These are phyloP conservation scores for Propithecus perrieri DNA, from an alignment of 2,797 vertebrate genomes.

Conservation along the genomic window DNA sequence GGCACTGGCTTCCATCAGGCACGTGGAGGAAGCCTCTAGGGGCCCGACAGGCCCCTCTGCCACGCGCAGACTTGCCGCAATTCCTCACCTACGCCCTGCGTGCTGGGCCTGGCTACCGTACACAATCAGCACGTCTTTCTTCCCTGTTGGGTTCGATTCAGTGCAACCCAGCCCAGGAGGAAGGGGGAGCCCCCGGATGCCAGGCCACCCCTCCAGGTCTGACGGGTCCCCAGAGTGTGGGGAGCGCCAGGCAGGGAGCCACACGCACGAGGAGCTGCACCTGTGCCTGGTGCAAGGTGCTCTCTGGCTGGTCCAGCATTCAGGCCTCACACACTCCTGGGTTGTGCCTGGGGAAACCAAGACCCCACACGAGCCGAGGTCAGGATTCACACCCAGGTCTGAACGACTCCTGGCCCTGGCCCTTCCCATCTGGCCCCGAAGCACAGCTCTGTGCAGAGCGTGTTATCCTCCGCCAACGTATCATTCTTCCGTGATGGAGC, in stretches of 20 bases:
- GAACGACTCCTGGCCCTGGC: neutral
- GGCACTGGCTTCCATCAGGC: neutral
- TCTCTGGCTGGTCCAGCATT: neutral
- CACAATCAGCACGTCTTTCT: neutral
- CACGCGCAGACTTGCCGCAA: neutral
- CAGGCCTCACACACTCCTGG: neutral
- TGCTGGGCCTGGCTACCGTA: fast-evolving
- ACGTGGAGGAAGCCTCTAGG: neutral
- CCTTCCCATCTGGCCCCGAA: neutral
- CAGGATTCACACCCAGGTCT: neutral
- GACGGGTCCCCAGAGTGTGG: too few relatives aligned
- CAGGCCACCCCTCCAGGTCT: neutral
- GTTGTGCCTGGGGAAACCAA: neutral
- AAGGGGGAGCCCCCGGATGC: neutral
- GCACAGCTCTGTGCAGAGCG: neutral
- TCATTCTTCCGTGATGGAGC: neutral
- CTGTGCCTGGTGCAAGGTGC: neutral
- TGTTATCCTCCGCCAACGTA: neutral
- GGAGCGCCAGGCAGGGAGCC: neutral
- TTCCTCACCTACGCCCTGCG: neutral
- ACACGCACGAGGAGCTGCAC: neutral
- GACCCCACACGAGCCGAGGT: neutral
- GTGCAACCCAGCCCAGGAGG: neutral
- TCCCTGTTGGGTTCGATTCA: neutral
- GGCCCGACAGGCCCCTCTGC: neutral